Evolutionary conservation across 2,113 vertebrate species (phyloP), one percentile per base, ranked within the genome.

Genomic region (Pseudorhombus dupliciocellatus): DNA sequence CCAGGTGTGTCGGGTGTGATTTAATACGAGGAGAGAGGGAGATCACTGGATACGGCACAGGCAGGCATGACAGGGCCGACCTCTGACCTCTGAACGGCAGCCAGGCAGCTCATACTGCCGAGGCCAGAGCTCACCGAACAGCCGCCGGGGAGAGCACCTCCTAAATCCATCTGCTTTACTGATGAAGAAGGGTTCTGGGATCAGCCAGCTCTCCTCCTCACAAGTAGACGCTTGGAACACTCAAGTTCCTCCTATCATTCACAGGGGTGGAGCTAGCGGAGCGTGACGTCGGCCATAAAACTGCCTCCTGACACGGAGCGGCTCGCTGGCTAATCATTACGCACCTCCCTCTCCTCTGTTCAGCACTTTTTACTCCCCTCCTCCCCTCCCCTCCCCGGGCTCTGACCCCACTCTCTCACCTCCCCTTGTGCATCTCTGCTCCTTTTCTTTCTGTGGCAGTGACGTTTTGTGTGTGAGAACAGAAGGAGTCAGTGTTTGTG

Each of bases 1-100:
- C 93, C 95, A 95, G 96, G 96, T 97, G 95, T 88, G 94, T 96
- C 95, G 95, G 94, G 92, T 93, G 95, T 97, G 96, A 98, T 98
- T 98, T 97, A 96, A 97, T 96, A 95, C 95, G 93, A 94, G 91
- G 92, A 90, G 66, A 37, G 90, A 90, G 91, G 95, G 93, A 94
- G 94, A 97, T 96, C 95, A 95, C 94, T 90, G 82, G 79, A 83
- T 89, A 91, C 92, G 90, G 90, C 90, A 90, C 90, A 85, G 89
- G 90, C 92, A 90, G 90, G 93, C 93, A 92, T 81, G 77, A 93
- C 93, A 92, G 81, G 77, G 6, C 1, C 68, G 92, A 96, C 94
- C 94, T 95, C 87, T 96, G 95, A 93, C 95, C 95, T 86, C 60
- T 50, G 90, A 93, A 93, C 72, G 94, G 91, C 92, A 95, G 93